Base-by-base conservation (phyloP, 2,888 invertebrate genomes). In the Aporophyla lueneburgensis region DNA sequence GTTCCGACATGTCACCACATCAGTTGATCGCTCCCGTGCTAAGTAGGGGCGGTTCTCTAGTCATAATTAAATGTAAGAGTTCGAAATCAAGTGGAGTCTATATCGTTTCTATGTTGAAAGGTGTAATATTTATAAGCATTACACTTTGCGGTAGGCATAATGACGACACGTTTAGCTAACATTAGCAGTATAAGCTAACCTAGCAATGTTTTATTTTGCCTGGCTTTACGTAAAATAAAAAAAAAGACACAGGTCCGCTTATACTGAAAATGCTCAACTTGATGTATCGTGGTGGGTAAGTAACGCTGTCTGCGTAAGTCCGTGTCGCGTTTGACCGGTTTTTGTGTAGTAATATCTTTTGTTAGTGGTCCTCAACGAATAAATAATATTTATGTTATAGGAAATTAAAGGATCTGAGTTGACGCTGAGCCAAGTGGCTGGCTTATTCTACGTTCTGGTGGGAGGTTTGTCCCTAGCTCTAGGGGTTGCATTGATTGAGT, bases 381-480 rank as follows among this genome's bases (percentile, higher is more conserved):
- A 58, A 19, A 24, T 24, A 40, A n/a, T 16, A 24, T 59, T 43
- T 53, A 63, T 67, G 16, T 78, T 71, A 24, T 66, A 87, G 98
- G 98, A 98, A 91, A 97, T 86, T 97, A 67, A 97, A 97, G 86
- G 97, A 97, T 90, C 98, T 90, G 99, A 99, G 92, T 97, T 99
- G 89, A 99, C 99, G 53, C 96, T 99, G 80, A 98, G 98, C 92
- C 99, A 99, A 96, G 99, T 99, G 61, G 99, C 99, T 46, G 99
- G 99, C 66, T 98, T 99, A 90, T 99, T 99, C 97, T 99, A 99
- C 97, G 99, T 99, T 91, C 97, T 99, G 84, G 98, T 99, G 90
- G 99, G 98, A 46, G 99, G 99, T 65, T 97, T 99, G 75, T 97
- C 98, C 53, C 96, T 99, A 69, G 99, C 99, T 24, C 97, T 99